Evolutionary conservation across 2,888 invertebrate species (phyloP), one percentile per base, ranked within the genome.

Genomic region (Microchrysa polita): DNA sequence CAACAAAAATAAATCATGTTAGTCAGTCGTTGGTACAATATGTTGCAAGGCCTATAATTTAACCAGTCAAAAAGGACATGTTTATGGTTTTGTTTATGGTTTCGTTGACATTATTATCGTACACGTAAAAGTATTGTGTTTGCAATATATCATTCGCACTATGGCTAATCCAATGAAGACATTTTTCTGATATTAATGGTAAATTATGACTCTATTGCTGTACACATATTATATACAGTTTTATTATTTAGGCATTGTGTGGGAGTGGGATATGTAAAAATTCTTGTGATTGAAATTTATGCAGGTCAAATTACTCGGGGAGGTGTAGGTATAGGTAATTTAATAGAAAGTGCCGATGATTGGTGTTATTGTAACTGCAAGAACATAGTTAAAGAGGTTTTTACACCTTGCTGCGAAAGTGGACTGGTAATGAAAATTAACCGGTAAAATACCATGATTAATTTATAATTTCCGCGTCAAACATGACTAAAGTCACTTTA

Each of bases 31-130:
- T 73, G 61, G 14, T 60, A 42, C 72, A 73, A 71, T 67, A 67
- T 67, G 67, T 67, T 67, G 67, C 67, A 61, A 61, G 59, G 72
- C 61, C 60, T 61, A 73, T 44, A 73, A 73, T n/a, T 61, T 74
- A 76, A 76, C 76, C 76, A 76, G 69, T 76, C 74, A 76, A 77
- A 78, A 76, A 73, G 76, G 77, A 77, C 77, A 77, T 77, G 77
- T 77, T 77, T 77, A 77, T 77, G 77, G 77, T 77, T 77, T 77
- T 77, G 77, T 77, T 77, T 77, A 77, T 77, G 77, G 77, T 65
- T 59, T 74, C 63, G 60, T 73, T 77, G 77, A 76, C 77, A 78
- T 78, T 77, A 78, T 76, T 76, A 74, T 72, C 69, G 16, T 44
- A 27, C 40, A 57, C 42, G 12, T 16, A 42, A 18, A 42, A 59